Conservation (phyloP, 1,140 invertebrate species). For the Bombus superbus region DNA sequence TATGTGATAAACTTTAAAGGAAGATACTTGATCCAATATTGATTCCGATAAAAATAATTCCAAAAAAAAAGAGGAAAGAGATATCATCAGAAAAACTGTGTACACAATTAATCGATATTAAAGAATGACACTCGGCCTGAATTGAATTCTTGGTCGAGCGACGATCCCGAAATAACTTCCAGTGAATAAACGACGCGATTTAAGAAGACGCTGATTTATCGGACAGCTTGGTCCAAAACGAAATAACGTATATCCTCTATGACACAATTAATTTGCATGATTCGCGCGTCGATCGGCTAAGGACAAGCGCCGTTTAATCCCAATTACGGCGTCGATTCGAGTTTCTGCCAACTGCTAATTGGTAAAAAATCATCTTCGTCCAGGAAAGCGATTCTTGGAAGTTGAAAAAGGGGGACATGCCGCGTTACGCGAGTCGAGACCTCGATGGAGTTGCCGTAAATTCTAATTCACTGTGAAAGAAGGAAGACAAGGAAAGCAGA, state of each 20-base stretch:
- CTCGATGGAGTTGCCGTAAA: slow-evolving; percentile 69
- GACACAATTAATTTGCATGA: slow-evolving; percentile 45
- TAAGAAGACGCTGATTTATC: neutral
- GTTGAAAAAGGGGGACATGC: slow-evolving; percentile 38
- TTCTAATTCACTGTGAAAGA: slow-evolving; percentile 72
- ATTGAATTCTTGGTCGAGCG: too few species aligned
- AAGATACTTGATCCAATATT: too few species aligned
- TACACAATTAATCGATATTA: too few species aligned
- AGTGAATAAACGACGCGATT: neutral
- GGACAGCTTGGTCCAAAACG: neutral
- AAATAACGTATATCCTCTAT: neutral
- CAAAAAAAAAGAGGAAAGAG: too few species aligned
- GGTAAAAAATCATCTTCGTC: slow-evolving; percentile 46
- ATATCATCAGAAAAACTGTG: too few species aligned
- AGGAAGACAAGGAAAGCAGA: slow-evolving; percentile 66
- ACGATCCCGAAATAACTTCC: too few species aligned
- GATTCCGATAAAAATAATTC: too few species aligned
- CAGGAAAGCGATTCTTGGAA: slow-evolving; percentile 51
- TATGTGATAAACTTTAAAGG: too few species aligned
- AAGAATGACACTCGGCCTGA: too few species aligned
- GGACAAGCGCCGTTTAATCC: slow-evolving; percentile 35
- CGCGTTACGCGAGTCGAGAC: slow-evolving; percentile 36
- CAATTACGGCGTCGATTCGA: slow-evolving; percentile 34
- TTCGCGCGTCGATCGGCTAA: neutral
- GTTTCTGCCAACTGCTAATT: slow-evolving; percentile 47